Percentiles rank a stretch among this genome's conserved stretches.
Evolutionary conservation across 2,888 invertebrate genomes (phyloP).

Genomic region (Tanytarsus gracilentus): DNA sequence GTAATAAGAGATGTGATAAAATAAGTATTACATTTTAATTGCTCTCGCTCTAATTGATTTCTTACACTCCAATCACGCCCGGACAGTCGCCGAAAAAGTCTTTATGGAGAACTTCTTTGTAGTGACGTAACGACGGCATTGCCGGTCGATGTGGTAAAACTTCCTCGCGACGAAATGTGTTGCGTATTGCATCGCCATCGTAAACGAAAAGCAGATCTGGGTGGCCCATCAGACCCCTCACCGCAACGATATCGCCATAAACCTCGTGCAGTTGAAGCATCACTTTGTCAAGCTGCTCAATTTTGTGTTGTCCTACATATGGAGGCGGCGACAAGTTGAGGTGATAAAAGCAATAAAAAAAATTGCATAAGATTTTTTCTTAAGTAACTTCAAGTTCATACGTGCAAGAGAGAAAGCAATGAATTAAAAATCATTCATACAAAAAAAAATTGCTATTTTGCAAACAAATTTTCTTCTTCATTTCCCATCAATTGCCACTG

Average conservation of each 20-base stretch:
- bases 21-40: not conserved
- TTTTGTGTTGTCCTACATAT: constrained; percentile 48
- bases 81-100: constrained; percentile 63
- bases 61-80: constrained; percentile 68
- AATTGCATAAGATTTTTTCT: too few species aligned
- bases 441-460: too few species aligned
- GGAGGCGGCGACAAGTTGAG: too few species aligned
- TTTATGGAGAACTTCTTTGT: constrained; percentile 57
- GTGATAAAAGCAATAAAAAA: too few species aligned
- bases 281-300: constrained; percentile 44
- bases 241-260: constrained; percentile 54
- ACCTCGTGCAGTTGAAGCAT: constrained; percentile 49
- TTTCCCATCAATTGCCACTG: too few species aligned
- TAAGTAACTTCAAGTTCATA: too few species aligned
- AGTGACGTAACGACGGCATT: constrained; percentile 63
- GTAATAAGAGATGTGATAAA: constrained; percentile 26
- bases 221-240: constrained; percentile 64
- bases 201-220: constrained; percentile 66
- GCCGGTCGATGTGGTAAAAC: constrained; percentile 58
- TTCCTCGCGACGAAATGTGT: constrained; percentile 61
- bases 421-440: too few species aligned
- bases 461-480: too few species aligned
- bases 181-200: constrained; percentile 62
- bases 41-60: constrained; percentile 32
- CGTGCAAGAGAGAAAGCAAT: too few species aligned